Evolutionary conservation across 2,113 vertebrate species (phyloP), one percentile per base, ranked within the genome.

Genomic region (Scatophagus argus): DNA sequence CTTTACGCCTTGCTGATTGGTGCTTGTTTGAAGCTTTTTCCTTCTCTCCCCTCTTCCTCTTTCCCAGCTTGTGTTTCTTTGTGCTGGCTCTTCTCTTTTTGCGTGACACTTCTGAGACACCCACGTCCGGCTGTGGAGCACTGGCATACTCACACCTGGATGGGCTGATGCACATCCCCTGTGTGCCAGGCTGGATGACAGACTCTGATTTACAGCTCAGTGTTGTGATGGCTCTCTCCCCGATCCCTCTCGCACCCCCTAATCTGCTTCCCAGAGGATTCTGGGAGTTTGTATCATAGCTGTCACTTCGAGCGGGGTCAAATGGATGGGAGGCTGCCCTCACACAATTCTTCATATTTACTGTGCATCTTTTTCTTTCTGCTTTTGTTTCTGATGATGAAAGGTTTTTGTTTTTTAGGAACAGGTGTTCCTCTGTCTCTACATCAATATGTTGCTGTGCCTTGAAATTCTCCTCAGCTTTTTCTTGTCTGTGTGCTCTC

Each of bases 191-290:
- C 79, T 78, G 86, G 85, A 92, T 93, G 91, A 86, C 91, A 90
- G 47, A 78, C 58, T 94, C 90, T 92, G 93, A 93, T 89, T 96
- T 92, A 88, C 95, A 94, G 90, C 92, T 94, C 86, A 91, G 92
- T 79, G 87, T 93, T 91, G 91, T 93, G 93, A 89, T 89, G 72
- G 93, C 91, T 85, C 88, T 85, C 79, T 92, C 92, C 81, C 88
- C 84, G 84, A 89, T 85, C 88, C 84, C 80, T 63, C 63, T 75
- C 41, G 52, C 79, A 87, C 70, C 87, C 86, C 79, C 77, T 91
- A 94, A 92, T 83, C 89, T 94, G 91, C 92, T 92, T 92, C 91
- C 91, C 78, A 67, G 91, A 90, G 93, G 91, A 90, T 91, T 93
- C 80, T 88, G 88, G 82, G 86, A 81, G 90, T 89, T 89, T 93